phyloP scores from a whole-genome alignment of 2,113 vertebrate genomes.

The Dipodomys merriami region DNA sequence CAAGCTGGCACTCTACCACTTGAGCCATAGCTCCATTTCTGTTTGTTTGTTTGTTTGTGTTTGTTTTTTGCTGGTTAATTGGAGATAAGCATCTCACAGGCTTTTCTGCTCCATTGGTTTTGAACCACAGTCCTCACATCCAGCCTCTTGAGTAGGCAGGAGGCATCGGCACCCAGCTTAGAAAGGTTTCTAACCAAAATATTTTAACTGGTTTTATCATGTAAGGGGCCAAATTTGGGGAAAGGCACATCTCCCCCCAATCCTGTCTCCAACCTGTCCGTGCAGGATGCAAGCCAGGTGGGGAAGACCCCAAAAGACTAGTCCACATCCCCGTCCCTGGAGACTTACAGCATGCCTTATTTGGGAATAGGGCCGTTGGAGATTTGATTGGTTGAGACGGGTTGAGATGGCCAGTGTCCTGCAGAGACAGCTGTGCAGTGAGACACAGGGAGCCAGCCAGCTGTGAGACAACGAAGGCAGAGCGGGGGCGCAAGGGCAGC shows the following conservation, averaged over 20 bases:
- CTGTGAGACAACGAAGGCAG: not conserved
- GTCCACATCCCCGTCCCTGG: not conserved
- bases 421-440: not conserved
- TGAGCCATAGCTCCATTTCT: too few species aligned
- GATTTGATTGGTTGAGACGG: not conserved
- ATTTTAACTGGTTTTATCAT: not conserved
- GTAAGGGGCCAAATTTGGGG: not conserved
- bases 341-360: not conserved
- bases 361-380: too few species aligned
- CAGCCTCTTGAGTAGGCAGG: too few species aligned
- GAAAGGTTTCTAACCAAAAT: too few species aligned
- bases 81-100: too few species aligned
- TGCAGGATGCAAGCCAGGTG: rapidly evolving
- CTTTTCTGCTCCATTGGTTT: too few species aligned
- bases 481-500: not conserved
- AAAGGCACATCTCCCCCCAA: rapidly evolving
- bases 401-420: not conserved
- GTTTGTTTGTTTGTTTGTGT: too few species aligned
- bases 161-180: not conserved
- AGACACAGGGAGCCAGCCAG: not conserved
- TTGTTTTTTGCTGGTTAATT: too few species aligned
- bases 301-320: not conserved
- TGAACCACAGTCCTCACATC: too few species aligned
- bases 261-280: rapidly evolving
- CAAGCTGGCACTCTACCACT: too few species aligned